Percentiles rank a stretch among this genome's conserved stretches.
These are phyloP conservation scores for Hassar affinis DNA, from an alignment of 2,113 vertebrate species.

Conservation along the genomic window DNA sequence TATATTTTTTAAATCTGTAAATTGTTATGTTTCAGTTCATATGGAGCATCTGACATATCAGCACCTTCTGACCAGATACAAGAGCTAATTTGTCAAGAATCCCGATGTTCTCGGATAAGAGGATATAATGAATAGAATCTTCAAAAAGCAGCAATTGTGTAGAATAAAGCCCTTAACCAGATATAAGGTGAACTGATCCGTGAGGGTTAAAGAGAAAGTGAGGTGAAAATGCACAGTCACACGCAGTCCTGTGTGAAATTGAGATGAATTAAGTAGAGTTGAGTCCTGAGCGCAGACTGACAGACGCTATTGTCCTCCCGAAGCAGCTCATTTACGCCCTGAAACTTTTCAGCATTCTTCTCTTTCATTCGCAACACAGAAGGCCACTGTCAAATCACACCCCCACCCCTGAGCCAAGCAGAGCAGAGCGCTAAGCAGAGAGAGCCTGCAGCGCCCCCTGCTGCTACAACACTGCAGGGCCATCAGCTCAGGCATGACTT, in stretches of 20 bases:
- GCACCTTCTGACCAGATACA: background rate
- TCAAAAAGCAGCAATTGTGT: background rate
- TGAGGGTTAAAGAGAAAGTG: background rate
- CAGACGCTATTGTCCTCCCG: conserved; percentile 29
- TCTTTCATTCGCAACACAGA: conserved; percentile 36
- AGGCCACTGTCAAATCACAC: conserved; percentile 36
- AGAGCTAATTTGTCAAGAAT: background rate
- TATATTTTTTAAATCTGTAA: too few relatives aligned
- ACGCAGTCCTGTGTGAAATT: conserved; percentile 3
- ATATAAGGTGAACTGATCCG: conserved; percentile 7
- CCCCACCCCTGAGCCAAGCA: conserved; percentile 8
- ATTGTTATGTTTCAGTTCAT: too few relatives aligned
- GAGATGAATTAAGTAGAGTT: conserved; percentile 34
- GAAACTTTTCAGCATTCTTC: conserved; percentile 34
- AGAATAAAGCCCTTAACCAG: background rate
- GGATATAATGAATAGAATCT: background rate
- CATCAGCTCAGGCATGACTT: background rate
- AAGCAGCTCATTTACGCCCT: conserved; percentile 30
- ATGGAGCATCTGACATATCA: background rate
- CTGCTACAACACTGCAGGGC: background rate
- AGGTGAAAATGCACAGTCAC: background rate
- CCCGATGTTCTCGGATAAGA: conserved; percentile 15
- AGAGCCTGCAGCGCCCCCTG: conserved; percentile 23
- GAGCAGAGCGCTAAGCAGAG: too few relatives aligned
- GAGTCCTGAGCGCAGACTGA: conserved; percentile 17